These are phyloP conservation scores for Taxidea taxus DNA, from an alignment of 2,113 vertebrate species.

Conservation along the genomic window DNA sequence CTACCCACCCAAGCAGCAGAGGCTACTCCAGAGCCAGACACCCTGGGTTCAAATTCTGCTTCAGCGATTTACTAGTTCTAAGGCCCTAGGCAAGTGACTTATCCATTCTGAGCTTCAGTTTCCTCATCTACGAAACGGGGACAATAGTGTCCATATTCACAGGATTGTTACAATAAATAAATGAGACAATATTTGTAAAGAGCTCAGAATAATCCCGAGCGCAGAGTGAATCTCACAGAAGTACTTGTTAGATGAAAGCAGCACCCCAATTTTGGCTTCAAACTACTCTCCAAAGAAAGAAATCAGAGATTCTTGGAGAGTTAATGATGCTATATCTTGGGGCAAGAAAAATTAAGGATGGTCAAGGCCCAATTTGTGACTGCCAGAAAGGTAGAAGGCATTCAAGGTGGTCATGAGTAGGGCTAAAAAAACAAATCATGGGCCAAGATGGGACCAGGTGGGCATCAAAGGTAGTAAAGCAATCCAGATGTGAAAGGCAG, in stretches of 20 bases:
- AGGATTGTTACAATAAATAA: neutral
- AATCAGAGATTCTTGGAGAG: neutral
- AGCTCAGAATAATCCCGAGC: neutral
- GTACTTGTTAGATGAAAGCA: neutral
- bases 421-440: neutral
- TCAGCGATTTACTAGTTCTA: neutral
- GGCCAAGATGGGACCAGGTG: accelerated
- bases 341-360: neutral
- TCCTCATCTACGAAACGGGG: neutral
- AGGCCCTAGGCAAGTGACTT: neutral
- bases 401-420: neutral
- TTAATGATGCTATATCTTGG: neutral
- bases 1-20: neutral
- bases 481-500: neutral
- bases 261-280: neutral
- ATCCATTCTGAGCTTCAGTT: neutral
- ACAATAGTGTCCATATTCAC: neutral
- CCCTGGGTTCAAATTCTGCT: neutral
- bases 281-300: neutral
- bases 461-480: neutral
- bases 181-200: neutral
- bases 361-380: neutral
- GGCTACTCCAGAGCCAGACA: neutral
- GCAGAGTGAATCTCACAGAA: neutral
- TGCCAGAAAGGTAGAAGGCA: neutral